Evolutionary conservation across 2,113 vertebrate genomes (phyloP), one percentile per base, ranked within the genome.

Genomic region (Anolis sagrei): DNA sequence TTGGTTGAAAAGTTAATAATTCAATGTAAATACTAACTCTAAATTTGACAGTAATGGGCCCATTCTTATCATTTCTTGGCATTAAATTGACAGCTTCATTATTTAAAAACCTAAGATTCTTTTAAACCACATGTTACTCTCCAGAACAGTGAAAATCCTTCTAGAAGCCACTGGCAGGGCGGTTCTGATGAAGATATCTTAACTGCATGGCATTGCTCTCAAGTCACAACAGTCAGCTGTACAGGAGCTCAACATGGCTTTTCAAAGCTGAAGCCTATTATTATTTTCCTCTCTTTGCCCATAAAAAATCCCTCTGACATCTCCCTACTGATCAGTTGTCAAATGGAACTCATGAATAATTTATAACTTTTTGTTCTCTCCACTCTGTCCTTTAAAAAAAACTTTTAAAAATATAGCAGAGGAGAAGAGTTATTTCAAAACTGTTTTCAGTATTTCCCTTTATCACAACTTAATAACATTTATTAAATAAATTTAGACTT

Each of bases 261-360:
- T 92, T 94, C 86, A 89, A 88, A 95, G 76, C 89, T 93, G 88
- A 92, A 94, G 81, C 75, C 87, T 90, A 77, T 90, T 92, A 89
- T 87, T 95, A 88, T 91, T 86, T 66, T 44, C 82, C 77, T 84
- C 69, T 51, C 49, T 51, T 69, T 49, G 82, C 54, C 62, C 5
- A 49, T 64, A 86, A 91, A 87, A 91, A 84, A 79, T 39, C 83
- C 85, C 79, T 85, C 81, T 90, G 86, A 83, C 74, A 88, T 68
- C 74, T 92, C 89, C 87, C 90, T 90, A 93, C 85, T 90, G 90
- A 95, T 87, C 69, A 87, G 85, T 62, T 94, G 90, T 94, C 92
- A 96, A 90, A 91, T 76, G 44, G 91, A 51, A 69, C 54, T 94
- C 83, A 90, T 95, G 91, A 95, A 95, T 94, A 93, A 94, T 92